Evolutionary conservation across 2,797 vertebrate genomes (phyloP).

Genomic region (Halcyon smyrnensis): DNA sequence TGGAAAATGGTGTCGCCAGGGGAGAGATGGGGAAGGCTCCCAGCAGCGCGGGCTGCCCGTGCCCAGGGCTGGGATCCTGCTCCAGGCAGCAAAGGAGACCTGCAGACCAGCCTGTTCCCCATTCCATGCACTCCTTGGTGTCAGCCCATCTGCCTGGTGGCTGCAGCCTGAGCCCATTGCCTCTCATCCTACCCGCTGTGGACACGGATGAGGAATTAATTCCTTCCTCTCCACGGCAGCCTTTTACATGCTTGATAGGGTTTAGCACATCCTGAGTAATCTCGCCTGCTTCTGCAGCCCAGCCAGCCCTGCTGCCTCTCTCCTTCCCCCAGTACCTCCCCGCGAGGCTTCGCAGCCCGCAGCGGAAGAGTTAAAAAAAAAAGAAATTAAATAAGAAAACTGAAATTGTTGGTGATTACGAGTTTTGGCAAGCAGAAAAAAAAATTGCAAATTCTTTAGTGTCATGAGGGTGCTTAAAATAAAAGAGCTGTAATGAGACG

Average conservation of each 20-base stretch:
- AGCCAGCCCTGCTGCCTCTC: neutral
- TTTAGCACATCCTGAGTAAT: neutral
- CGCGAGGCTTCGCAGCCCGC: neutral
- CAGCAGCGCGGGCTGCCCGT: fast-evolving
- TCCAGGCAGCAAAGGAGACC: neutral
- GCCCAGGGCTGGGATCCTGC: neutral
- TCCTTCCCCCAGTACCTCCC: neutral
- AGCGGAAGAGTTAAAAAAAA: neutral
- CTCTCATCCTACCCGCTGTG: neutral
- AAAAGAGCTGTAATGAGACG: constrained; percentile 73
- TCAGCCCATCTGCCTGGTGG: neutral
- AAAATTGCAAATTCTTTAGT: constrained; percentile 68
- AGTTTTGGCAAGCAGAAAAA: constrained; percentile 64
- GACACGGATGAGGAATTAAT: neutral
- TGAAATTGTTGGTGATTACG: constrained; percentile 63
- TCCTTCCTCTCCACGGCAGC: neutral
- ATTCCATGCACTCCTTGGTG: fast-evolving
- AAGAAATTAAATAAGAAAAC: constrained; percentile 54
- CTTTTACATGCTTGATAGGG: neutral
- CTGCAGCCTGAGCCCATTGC: neutral
- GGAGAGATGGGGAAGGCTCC: neutral
- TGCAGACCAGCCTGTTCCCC: neutral
- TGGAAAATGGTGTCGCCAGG: neutral
- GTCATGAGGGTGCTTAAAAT: constrained; percentile 69
- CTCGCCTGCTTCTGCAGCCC: neutral